A percentile compares a stretch with the other conserved stretches of the same genome.
These are phyloP conservation scores for Rhaphigaster nebulosa DNA, from an alignment of 2,888 invertebrate species.

Conservation along the genomic window DNA sequence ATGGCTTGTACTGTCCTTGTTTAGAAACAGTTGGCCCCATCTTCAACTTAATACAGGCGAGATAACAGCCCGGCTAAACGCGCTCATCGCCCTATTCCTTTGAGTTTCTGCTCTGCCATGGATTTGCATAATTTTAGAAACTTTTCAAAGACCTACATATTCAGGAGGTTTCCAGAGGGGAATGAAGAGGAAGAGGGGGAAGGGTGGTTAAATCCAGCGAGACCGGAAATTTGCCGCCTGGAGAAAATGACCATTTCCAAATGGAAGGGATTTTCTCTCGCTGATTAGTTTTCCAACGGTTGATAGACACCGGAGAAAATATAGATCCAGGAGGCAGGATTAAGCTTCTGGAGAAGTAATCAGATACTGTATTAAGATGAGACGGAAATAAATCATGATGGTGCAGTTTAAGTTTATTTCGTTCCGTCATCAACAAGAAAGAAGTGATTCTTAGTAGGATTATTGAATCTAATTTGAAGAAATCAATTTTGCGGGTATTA, in stretches of 20 bases:
- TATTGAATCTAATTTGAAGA: no score
- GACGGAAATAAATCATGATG: neutral
- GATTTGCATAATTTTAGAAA: constrained; percentile 21
- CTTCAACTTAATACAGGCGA: neutral
- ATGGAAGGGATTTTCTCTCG: neutral
- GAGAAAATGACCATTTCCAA: constrained; percentile 37
- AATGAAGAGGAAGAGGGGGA: neutral
- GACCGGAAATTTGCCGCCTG: constrained; percentile 22
- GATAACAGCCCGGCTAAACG: neutral
- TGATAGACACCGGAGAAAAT: neutral
- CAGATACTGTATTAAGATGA: neutral
- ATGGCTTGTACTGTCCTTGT: neutral
- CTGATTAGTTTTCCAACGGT: constrained; percentile 3
- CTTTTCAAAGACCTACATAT: constrained; percentile 28
- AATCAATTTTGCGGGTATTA: no score
- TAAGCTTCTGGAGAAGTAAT: neutral
- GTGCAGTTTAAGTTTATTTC: neutral
- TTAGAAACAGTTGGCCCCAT: neutral
- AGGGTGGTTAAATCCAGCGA: neutral
- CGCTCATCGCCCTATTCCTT: neutral
- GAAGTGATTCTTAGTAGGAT: no score
- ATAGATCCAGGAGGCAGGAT: neutral
- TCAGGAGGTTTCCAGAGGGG: neutral
- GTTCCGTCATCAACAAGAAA: no score
- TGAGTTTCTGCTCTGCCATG: neutral